Percentiles rank a stretch among this genome's conserved stretches.
Evolutionary conservation across 1,140 invertebrate species (phyloP).

Genomic region (Colletes gigas): DNA sequence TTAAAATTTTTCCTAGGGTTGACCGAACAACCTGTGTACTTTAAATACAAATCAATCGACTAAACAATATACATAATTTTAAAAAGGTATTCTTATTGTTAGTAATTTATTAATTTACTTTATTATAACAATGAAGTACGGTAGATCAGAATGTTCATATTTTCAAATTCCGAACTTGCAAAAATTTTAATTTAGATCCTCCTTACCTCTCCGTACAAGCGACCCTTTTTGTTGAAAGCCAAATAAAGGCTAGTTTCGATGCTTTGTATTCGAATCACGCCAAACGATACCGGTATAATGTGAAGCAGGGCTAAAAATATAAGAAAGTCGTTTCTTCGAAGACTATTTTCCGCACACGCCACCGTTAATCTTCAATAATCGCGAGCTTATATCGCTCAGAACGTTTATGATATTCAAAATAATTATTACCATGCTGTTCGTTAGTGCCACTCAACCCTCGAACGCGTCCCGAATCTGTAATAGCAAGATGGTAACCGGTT

Average conservation of each 20-base stretch:
- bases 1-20: too few relatives aligned
- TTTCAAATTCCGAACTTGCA: too few relatives aligned
- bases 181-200: not conserved
- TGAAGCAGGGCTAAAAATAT: slow-evolving; percentile 81
- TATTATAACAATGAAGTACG: too few relatives aligned
- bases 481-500: slow-evolving; percentile 82
- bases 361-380: not conserved
- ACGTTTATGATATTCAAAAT: not conserved
- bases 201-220: slow-evolving; percentile 84
- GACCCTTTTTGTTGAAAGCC: slow-evolving; percentile 84
- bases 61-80: too few relatives aligned
- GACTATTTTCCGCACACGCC: not conserved
- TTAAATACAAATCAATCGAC: too few relatives aligned
- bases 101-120: too few relatives aligned
- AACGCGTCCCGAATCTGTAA: slow-evolving; percentile 82
- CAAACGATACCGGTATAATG: slow-evolving; percentile 79
- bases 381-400: not conserved
- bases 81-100: too few relatives aligned
- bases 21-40: too few relatives aligned
- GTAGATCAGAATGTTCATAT: too few relatives aligned
- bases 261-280: slow-evolving; percentile 83
- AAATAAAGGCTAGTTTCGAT: slow-evolving; percentile 83
- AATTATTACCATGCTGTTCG: slow-evolving; percentile 81
- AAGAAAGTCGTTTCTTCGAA: not conserved
- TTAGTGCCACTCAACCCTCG: slow-evolving; percentile 80